Conservation (phyloP, 2,113 vertebrate genomes). For the Muntiacus muntjak region DNA sequence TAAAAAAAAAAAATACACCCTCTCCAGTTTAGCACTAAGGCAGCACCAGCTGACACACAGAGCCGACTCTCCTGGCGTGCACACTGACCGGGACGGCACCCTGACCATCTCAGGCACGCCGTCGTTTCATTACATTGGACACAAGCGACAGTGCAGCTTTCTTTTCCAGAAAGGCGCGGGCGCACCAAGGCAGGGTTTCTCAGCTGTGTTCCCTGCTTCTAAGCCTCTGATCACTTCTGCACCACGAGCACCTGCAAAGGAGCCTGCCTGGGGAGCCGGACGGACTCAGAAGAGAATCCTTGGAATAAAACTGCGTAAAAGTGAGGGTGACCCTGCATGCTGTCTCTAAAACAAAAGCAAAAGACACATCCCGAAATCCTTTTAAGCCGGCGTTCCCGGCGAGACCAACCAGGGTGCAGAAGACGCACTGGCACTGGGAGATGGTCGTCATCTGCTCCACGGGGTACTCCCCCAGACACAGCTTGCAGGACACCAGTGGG, state of each 20-base stretch:
- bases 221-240: not conserved
- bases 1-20: not conserved
- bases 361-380: not conserved
- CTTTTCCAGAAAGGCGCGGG: not conserved
- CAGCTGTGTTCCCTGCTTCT: not conserved
- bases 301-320: not conserved
- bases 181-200: not conserved
- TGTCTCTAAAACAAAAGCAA: not conserved
- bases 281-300: not conserved
- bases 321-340: no score
- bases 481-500: slow-evolving; percentile 96
- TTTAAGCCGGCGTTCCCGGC: accelerated
- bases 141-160: accelerated
- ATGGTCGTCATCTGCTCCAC: slow-evolving; percentile 99
- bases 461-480: slow-evolving; percentile 97
- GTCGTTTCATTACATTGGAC: accelerated
- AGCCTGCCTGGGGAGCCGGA: not conserved
- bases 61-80: accelerated
- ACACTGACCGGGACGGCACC: accelerated
- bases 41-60: accelerated
- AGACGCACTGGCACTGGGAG: slow-evolving; percentile 98
- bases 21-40: not conserved
- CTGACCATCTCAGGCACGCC: accelerated
- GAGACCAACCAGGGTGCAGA: slow-evolving; percentile 95
- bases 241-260: accelerated